Conservation (phyloP, 1,140 invertebrate genomes). For the Macrobrachium nipponense region DNA sequence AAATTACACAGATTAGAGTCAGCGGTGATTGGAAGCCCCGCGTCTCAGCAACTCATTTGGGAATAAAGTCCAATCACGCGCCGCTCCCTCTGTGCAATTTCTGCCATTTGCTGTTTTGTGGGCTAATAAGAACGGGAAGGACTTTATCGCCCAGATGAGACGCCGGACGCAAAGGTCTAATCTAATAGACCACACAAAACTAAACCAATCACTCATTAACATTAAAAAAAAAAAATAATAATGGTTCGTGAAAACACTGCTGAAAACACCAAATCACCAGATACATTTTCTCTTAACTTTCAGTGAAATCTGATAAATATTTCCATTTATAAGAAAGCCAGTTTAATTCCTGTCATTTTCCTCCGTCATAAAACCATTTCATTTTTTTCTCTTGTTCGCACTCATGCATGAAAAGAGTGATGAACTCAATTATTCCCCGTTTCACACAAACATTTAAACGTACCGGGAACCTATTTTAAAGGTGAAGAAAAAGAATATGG, state of each 20-base stretch:
- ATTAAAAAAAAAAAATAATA: background rate
- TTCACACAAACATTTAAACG: too few relatives aligned
- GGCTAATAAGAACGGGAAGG: slow-evolving; percentile 47
- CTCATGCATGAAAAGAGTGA: too few relatives aligned
- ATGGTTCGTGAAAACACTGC: background rate
- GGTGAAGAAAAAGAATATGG: too few relatives aligned
- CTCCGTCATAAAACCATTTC: too few relatives aligned
- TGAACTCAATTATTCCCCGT: too few relatives aligned
- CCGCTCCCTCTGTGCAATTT: slow-evolving; percentile 57
- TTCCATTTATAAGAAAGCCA: too few relatives aligned
- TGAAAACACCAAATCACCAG: too few relatives aligned
- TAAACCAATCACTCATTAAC: background rate
- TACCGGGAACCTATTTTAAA: too few relatives aligned
- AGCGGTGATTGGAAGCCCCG: slow-evolving; percentile 61
- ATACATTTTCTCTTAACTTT: too few relatives aligned
- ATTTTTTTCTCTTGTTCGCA: too few relatives aligned
- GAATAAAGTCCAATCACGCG: slow-evolving; percentile 62
- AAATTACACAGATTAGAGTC: slow-evolving; percentile 58
- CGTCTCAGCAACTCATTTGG: slow-evolving; percentile 59
- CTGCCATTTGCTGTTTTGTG: slow-evolving; percentile 38
- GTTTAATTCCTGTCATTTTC: too few relatives aligned
- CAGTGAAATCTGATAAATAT: too few relatives aligned
- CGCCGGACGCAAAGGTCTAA: slow-evolving; percentile 28
- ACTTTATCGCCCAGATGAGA: slow-evolving; percentile 62
- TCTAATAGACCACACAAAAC: background rate